Evolutionary conservation across 30 jellyfish, hydroid and myxozoan genomes (phyloP).

Genomic region (Mastigias papua): DNA sequence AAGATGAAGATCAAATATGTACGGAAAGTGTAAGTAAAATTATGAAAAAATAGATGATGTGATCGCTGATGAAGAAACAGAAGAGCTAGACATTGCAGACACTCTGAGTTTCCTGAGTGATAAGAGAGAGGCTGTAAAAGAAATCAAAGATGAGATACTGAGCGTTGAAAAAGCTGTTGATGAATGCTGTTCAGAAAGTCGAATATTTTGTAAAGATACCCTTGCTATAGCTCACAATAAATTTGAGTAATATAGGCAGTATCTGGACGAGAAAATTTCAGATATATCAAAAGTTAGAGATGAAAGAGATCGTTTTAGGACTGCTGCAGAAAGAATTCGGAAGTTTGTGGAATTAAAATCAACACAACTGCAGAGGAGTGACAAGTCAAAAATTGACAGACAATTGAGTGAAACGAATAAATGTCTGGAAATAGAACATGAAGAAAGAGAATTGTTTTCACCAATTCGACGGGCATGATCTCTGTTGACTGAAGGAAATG

Average conservation of each 20-base stretch:
- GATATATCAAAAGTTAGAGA: background rate
- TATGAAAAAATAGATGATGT: background rate
- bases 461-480: constrained; percentile 46
- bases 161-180: constrained; percentile 23
- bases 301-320: background rate
- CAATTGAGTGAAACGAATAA: constrained; percentile 59
- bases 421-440: constrained; percentile 66
- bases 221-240: constrained; percentile 11
- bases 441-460: constrained; percentile 45
- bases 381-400: constrained; percentile 20
- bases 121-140: constrained; percentile 6
- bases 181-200: background rate
- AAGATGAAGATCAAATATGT: background rate
- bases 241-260: background rate
- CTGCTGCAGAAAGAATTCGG: constrained; percentile 14
- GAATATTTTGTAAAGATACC: constrained; percentile 17
- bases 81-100: background rate
- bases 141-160: constrained; percentile 2
- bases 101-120: background rate
- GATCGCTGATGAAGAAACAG: background rate
- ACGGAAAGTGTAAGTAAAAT: constrained; percentile 5
- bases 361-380: background rate
- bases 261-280: background rate
- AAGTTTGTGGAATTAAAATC: constrained; percentile 19
- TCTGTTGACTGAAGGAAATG: background rate